Base-by-base conservation (phyloP, 2,888 invertebrate genomes). In the Bhutanitis thaidina region DNA sequence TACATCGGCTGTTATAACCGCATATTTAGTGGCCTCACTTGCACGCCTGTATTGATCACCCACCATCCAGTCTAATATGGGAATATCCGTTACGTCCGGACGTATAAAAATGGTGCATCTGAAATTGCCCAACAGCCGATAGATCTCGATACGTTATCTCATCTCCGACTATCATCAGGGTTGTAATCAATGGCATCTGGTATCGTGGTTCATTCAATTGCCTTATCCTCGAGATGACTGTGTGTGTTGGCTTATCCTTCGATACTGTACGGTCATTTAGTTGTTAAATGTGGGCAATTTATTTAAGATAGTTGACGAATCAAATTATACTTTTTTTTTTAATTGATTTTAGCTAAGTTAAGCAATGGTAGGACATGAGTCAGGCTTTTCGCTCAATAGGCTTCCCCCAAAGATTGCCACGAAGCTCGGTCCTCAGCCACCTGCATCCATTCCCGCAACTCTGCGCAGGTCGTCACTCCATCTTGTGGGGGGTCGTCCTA, bases 91-190 rank as follows among this genome's bases (percentile, higher is more conserved):
- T 64, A 65, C 55, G 46, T 43, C 54, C 52, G 50, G 77, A 77
- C 75, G 65, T 67, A 57, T 69, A 77, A 68, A 71, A 72, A 78
- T 77, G 70, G 65, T 65, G 68, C 62, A 72, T 69, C 71, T 69
- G 60, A 76, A 76, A 76, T 75, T 73, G 70, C 65, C 62, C 58
- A 61, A 61, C 64, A 53, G 60, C 57, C 63, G 61, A 71, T 68
- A 60, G 56, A 61, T 68, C 65, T 62, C 52, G 65, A 64, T 61
- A 61, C 61, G 58, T 61, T 62, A 65, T 62, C 65, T 56, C 60
- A 59, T 62, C 61, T 60, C 52, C 49, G 57, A 45, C 60, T 61
- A 69, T 68, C 68, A 62, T 58, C 64, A 62, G 58, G 51, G 43
- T 41, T 53, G 59, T 62, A 64, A 71, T 68, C 65, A 65, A 56